phyloP scores from a whole-genome alignment of 2,888 invertebrate species.

The Acleris sparsana region DNA sequence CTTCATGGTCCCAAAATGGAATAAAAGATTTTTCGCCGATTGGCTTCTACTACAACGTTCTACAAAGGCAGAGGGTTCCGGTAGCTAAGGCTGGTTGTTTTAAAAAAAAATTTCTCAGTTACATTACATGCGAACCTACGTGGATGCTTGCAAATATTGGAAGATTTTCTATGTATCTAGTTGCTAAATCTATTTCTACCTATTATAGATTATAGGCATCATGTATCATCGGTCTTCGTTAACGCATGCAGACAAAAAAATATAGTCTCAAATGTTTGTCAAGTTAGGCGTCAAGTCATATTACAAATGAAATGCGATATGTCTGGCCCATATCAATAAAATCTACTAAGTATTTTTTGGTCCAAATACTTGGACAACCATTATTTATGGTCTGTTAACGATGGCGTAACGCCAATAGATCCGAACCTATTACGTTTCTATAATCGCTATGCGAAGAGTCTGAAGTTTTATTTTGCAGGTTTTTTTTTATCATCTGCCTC shows the following conservation, averaged over 20 bases:
- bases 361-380: conserved; percentile 37
- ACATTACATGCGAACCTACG: too few species aligned
- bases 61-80: too few species aligned
- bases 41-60: too few species aligned
- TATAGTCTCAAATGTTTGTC: conserved; percentile 11
- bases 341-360: conserved; percentile 18
- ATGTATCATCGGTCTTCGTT: not conserved
- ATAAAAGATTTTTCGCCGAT: too few species aligned
- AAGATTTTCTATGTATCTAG: not conserved
- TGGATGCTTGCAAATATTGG: too few species aligned
- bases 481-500: not conserved
- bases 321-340: conserved; percentile 7
- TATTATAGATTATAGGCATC: conserved; percentile 9
- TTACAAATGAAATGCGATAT: conserved; percentile 24
- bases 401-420: conserved; percentile 47
- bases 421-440: conserved; percentile 25
- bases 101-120: too few species aligned
- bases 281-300: conserved; percentile 9
- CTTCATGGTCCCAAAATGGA: too few species aligned
- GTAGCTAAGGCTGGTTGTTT: too few species aligned
- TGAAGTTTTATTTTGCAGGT: not conserved
- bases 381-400: conserved; percentile 34
- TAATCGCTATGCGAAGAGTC: conserved; percentile 14
- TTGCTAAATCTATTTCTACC: not conserved
- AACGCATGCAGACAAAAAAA: conserved; percentile 19